Conservation (phyloP, 2,113 vertebrate genomes). For the Chinchilla lanigera region DNA sequence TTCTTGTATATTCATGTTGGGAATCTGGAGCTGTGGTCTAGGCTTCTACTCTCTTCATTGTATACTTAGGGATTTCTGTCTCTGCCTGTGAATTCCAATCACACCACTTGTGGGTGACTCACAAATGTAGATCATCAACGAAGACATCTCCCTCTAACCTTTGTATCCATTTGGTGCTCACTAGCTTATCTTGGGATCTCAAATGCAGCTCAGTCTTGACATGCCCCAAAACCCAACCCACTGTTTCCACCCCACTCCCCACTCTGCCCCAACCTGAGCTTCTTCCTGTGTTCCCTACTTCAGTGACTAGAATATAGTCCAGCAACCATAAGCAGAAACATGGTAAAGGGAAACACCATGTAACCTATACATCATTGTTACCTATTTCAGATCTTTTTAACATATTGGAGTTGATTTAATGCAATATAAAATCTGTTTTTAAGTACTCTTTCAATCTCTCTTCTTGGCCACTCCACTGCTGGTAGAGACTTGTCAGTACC, state of each 20-base stretch:
- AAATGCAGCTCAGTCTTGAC: neutral
- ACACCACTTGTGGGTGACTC: constrained; percentile 12
- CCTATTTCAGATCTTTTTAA: neutral
- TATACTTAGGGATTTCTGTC: neutral
- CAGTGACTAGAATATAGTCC: neutral
- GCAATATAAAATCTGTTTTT: neutral
- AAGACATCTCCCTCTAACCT: neutral
- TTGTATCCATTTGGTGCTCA: neutral
- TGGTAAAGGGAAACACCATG: neutral
- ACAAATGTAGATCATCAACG: neutral
- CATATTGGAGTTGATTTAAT: neutral
- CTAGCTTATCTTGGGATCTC: constrained; percentile 6
- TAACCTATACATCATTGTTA: neutral
- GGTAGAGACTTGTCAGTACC: neutral
- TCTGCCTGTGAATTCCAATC: neutral
- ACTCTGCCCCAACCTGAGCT: neutral
- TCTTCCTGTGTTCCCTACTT: neutral
- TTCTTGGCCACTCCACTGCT: neutral
- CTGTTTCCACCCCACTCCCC: neutral
- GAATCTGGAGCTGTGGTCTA: neutral
- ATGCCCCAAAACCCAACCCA: neutral
- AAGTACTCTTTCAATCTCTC: neutral
- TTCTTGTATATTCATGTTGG: neutral
- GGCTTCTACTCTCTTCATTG: neutral
- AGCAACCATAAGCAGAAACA: neutral